These are phyloP conservation scores for Bubo bubo DNA, from an alignment of 2,113 vertebrate species.

Conservation along the genomic window DNA sequence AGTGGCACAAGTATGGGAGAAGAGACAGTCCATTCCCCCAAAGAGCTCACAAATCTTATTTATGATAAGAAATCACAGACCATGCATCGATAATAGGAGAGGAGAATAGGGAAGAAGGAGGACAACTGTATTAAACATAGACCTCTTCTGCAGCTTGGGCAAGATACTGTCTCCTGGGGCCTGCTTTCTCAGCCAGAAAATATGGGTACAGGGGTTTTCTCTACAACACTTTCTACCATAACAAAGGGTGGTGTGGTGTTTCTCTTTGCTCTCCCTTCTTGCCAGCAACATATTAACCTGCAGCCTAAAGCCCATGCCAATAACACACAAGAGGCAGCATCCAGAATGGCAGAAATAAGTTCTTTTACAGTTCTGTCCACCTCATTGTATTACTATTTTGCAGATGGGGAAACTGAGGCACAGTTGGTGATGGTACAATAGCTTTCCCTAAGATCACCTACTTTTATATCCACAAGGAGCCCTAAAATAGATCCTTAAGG, in stretches of 20 bases:
- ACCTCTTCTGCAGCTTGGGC: neutral
- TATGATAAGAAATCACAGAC: conserved; percentile 10
- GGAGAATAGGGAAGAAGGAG: neutral
- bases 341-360: neutral
- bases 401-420: neutral
- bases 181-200: neutral
- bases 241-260: neutral
- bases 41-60: conserved; percentile 27
- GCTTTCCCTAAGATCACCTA: neutral
- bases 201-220: neutral
- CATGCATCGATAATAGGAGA: neutral
- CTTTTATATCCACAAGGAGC: neutral
- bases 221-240: neutral
- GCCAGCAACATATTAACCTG: neutral
- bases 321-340: neutral
- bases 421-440: neutral
- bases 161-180: neutral
- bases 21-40: conserved; percentile 14
- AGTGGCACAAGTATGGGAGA: neutral
- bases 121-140: neutral
- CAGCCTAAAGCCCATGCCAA: neutral
- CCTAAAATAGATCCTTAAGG: neutral
- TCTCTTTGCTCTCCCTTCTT: neutral
- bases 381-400: neutral
- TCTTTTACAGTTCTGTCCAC: neutral